Evolutionary conservation across 2,888 invertebrate genomes (phyloP), one percentile per base, ranked within the genome.

Genomic region (Oligia fasciuncula): DNA sequence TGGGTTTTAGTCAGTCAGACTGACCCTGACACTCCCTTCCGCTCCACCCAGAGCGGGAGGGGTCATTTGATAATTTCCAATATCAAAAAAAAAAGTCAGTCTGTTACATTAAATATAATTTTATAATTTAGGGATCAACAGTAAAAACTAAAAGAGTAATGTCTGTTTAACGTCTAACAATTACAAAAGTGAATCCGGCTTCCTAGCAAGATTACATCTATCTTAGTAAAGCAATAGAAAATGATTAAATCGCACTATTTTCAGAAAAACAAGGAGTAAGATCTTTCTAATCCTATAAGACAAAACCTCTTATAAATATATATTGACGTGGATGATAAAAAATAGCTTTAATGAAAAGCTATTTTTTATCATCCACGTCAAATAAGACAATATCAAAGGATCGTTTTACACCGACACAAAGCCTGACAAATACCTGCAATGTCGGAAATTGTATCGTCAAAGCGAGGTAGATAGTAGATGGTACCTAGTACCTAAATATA

Each of bases 401-500:
- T 57, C 23, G 14, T 14, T 76, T 77, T 40, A 17, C 43, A 40
- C 14, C 5, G 14, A 43, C 51, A 84, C 62, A 79, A 83, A 63
- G 73, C 29, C 67, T 54, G 80, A 51, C 40, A 85, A 73, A 85
- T 70, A 66, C 62, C 51, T 70, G 46, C 54, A 60, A 71, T 51
- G 43, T 54, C 43, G 70, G 60, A 60, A 75, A 83, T 49, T 69
- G 65, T 76, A 76, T 74, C 62, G 29, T 83, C 51, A 73, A 78
- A 82, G 67, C 54, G 63, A 60, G 40, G 17, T 60, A 62, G 5
- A 72, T 60, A 67, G 19, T 62, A 85, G 60, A 63, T 68, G n/a
- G 11, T 60, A n/a, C 2, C 57, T n/a, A 19, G 63, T 62, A 83
- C 19, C 65, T 46, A 75, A 67, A 84, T 75, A 86, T 77, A 86